These are phyloP conservation scores for Phodopus roborovskii DNA, from an alignment of 2,113 vertebrate genomes.

Conservation along the genomic window DNA sequence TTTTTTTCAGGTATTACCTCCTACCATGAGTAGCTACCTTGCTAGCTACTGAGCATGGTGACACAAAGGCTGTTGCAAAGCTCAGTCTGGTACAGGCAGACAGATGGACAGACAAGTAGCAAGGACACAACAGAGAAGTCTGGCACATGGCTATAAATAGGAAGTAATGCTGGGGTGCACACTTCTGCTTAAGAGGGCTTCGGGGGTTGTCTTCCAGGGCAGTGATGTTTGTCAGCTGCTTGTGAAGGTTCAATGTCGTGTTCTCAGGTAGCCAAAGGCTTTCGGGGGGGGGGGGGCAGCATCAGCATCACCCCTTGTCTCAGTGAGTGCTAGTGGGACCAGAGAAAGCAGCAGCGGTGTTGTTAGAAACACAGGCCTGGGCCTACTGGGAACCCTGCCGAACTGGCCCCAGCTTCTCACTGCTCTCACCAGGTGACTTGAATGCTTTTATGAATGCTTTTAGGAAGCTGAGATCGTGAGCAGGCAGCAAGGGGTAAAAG, in stretches of 20 bases:
- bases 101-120: not conserved
- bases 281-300: not conserved
- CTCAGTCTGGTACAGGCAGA: not conserved
- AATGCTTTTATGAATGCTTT: not conserved
- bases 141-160: not conserved
- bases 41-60: not conserved
- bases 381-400: not conserved
- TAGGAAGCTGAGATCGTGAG: not conserved
- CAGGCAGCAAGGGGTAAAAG: not conserved
- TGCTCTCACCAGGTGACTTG: not conserved
- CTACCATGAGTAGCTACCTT: slow-evolving; percentile 17
- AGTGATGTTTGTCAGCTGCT: not conserved
- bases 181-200: not conserved
- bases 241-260: not conserved
- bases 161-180: not conserved
- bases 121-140: not conserved
- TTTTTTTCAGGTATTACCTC: not conserved
- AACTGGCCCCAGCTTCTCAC: not conserved
- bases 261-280: not conserved
- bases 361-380: not conserved
- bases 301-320: not conserved
- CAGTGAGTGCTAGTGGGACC: not conserved
- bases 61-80: not conserved
- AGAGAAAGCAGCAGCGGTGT: not conserved
- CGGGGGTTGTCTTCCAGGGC: not conserved